Conservation (phyloP, 2,888 invertebrate species). For the Phalera bucephala region DNA sequence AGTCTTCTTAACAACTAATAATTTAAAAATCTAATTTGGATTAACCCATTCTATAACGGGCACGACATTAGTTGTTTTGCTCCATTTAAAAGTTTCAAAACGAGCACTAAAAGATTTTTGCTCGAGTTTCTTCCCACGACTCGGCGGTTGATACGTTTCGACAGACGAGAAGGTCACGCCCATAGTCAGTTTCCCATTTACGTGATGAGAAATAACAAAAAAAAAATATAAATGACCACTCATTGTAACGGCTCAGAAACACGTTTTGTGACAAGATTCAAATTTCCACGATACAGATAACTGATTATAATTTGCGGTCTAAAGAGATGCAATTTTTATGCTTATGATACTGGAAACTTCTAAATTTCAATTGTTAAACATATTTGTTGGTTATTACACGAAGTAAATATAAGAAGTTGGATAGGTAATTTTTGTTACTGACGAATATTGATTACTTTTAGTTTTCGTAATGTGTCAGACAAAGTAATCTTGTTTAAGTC, state of each 20-base stretch:
- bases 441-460: too few species aligned
- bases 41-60: background rate
- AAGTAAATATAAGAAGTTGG: too few species aligned
- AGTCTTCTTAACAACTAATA: too few species aligned
- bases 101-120: conserved; percentile 6
- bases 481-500: too few species aligned
- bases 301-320: too few species aligned
- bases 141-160: conserved; percentile 11
- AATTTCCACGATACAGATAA: background rate
- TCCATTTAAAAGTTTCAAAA: background rate
- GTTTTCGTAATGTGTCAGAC: too few species aligned
- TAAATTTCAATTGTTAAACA: too few species aligned
- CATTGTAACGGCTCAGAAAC: conserved; percentile 1
- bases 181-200: conserved; percentile 6
- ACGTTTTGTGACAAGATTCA: background rate
- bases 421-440: too few species aligned
- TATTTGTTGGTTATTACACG: too few species aligned
- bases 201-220: conserved; percentile 4
- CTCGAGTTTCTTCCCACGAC: conserved; percentile 19
- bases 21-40: background rate
- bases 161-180: conserved; percentile 18
- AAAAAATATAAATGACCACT: background rate
- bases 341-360: too few species aligned
- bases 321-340: too few species aligned
- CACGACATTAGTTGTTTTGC: background rate